These are phyloP conservation scores for Xyrauchen texanus DNA, from an alignment of 2,113 vertebrate species.

Conservation along the genomic window DNA sequence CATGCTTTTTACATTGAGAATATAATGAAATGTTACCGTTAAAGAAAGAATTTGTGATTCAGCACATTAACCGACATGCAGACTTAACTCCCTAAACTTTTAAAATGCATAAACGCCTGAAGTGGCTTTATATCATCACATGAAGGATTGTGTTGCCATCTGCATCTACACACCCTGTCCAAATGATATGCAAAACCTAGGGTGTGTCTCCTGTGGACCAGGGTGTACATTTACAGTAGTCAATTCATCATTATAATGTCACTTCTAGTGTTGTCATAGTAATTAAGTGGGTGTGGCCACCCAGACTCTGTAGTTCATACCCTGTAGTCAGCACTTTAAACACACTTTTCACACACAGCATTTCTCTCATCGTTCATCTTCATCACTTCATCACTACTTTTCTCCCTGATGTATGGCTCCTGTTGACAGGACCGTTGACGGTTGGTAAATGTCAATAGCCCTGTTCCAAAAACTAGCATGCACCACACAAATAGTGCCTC, in stretches of 20 bases:
- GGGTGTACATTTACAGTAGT: neutral
- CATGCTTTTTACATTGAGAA: neutral
- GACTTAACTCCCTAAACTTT: neutral
- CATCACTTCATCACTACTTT: too few species aligned
- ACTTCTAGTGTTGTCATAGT: neutral
- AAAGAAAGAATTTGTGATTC: neutral
- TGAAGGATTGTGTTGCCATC: neutral
- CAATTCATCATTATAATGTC: constrained; percentile 14
- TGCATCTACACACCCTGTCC: constrained; percentile 5
- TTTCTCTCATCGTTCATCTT: too few species aligned
- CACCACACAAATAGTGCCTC: too few species aligned
- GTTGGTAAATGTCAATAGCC: too few species aligned
- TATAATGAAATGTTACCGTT: neutral
- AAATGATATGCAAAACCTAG: constrained; percentile 26
- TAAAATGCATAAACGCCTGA: neutral
- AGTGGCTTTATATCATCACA: neutral
- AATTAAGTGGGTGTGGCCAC: neutral
- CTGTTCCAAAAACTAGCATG: too few species aligned
- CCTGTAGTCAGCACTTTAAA: neutral
- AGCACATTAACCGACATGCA: neutral
- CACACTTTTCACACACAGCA: neutral
- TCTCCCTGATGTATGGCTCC: too few species aligned
- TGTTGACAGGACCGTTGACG: too few species aligned
- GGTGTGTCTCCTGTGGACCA: neutral
- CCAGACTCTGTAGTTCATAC: neutral